A percentile compares a stretch with the other conserved stretches of the same genome.
phyloP scores from a whole-genome alignment of 2,888 invertebrate genomes.

The Azorinus chamasolen region DNA sequence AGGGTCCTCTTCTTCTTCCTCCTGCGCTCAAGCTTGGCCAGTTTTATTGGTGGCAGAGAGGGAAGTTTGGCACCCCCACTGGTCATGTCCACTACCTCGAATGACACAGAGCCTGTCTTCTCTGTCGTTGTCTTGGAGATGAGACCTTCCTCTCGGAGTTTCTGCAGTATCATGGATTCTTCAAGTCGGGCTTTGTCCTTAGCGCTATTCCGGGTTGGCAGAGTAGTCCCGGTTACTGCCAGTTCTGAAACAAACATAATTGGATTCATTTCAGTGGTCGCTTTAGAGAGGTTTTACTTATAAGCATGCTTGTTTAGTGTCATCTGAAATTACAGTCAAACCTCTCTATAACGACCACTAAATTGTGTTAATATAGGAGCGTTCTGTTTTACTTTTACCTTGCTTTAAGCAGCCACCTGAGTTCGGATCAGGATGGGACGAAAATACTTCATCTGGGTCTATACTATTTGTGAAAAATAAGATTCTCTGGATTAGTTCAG shows the following conservation, averaged over 20 bases:
- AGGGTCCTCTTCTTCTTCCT: slow-evolving; percentile 79
- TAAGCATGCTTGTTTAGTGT: too few relatives aligned
- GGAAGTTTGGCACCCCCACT: slow-evolving; percentile 54
- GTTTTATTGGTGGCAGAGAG: slow-evolving; percentile 76
- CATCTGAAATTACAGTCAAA: too few relatives aligned
- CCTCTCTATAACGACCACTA: too few relatives aligned
- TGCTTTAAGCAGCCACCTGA: too few relatives aligned
- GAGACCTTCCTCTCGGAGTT: slow-evolving; percentile 85
- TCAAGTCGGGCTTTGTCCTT: slow-evolving; percentile 84
- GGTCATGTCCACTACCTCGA: slow-evolving; percentile 77
- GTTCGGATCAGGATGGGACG: too few relatives aligned
- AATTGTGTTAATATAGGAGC: too few relatives aligned
- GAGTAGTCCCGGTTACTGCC: slow-evolving; percentile 81
- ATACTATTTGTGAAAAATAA: too few relatives aligned
- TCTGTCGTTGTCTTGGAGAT: slow-evolving; percentile 83
- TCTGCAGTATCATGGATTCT: slow-evolving; percentile 84
- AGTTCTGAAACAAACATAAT: slow-evolving; percentile 76
- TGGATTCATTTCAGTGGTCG: too few relatives aligned
- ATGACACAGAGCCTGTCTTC: slow-evolving; percentile 83
- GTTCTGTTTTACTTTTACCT: too few relatives aligned
- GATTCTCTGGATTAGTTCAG: too few relatives aligned
- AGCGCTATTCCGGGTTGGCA: slow-evolving; percentile 83
- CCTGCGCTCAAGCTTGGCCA: slow-evolving; percentile 80
- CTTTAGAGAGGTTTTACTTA: too few relatives aligned
- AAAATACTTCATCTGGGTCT: too few relatives aligned